phyloP scores from a whole-genome alignment of 2,797 vertebrate species.

The Danio choprae region DNA sequence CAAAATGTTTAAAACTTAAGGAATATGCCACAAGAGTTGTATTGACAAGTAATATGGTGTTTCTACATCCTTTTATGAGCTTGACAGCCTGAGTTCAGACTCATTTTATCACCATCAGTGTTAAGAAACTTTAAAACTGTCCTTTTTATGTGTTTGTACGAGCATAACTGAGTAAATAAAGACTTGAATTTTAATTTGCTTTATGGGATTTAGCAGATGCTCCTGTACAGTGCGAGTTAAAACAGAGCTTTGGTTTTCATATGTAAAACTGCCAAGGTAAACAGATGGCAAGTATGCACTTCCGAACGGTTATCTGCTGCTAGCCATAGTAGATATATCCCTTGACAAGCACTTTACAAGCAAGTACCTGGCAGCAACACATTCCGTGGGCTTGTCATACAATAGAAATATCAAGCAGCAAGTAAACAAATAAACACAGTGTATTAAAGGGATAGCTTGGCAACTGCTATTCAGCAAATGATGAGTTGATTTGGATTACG shows the following conservation, averaged over 20 bases:
- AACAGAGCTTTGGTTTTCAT: slow-evolving; percentile 3
- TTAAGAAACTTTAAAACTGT: not conserved
- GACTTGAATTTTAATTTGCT: not conserved
- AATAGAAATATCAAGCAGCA: slow-evolving; percentile 36
- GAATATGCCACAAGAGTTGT: not conserved
- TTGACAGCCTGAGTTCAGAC: not conserved
- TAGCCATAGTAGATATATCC: slow-evolving; percentile 11
- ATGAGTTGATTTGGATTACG: not conserved
- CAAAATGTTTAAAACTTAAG: not conserved
- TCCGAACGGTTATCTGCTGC: slow-evolving; percentile 11
- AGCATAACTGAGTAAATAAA: not conserved
- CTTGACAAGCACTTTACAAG: slow-evolving; percentile 36
- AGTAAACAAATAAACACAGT: slow-evolving; percentile 24
- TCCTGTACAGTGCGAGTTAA: not conserved
- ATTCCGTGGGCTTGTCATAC: slow-evolving; percentile 23
- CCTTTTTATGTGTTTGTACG: not conserved
- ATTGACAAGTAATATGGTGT: not conserved
- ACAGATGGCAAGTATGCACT: slow-evolving; percentile 27
- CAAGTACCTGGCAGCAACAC: slow-evolving; percentile 38
- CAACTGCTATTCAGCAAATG: not conserved
- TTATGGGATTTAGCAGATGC: slow-evolving; percentile 12
- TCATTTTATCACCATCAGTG: not conserved
- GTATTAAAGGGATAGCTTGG: not conserved
- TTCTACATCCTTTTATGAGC: not conserved
- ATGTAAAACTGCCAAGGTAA: slow-evolving; percentile 40